A percentile compares a stretch with the other conserved stretches of the same genome.
phyloP scores from a whole-genome alignment of 2,888 invertebrate species.

The Hydrotaea cyrtoneurina region DNA sequence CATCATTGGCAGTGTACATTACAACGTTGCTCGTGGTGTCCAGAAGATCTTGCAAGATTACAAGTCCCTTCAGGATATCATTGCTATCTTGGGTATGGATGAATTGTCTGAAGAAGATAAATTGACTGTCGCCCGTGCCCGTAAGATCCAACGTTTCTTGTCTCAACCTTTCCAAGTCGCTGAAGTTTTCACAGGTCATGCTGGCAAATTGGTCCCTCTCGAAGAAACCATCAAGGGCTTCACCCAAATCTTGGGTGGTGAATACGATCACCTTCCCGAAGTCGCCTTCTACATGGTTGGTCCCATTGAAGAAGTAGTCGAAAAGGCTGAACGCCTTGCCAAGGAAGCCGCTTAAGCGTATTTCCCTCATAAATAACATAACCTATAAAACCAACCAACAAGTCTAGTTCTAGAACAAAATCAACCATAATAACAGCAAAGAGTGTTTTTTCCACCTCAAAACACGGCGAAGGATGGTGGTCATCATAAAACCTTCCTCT shows the following conservation, averaged over 20 bases:
- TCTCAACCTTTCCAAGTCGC: slow-evolving; percentile 96
- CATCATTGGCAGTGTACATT: slow-evolving; percentile 93
- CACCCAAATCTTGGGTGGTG: slow-evolving; percentile 90
- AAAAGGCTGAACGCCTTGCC: slow-evolving; percentile 86
- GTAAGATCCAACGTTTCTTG: slow-evolving; percentile 96
- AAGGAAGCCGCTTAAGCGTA: slow-evolving; percentile 72
- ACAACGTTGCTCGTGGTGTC: slow-evolving; percentile 92
- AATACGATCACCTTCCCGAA: slow-evolving; percentile 95
- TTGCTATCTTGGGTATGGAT: slow-evolving; percentile 96
- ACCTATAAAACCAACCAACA: slow-evolving; percentile 29
- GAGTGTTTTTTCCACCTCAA: not conserved
- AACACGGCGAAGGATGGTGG: slow-evolving; percentile 3
- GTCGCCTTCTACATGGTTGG: slow-evolving; percentile 98
- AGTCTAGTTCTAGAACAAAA: slow-evolving; percentile 34
- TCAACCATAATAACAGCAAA: slow-evolving; percentile 29
- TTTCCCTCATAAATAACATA: not conserved
- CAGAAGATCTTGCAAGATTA: slow-evolving; percentile 94
- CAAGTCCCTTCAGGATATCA: slow-evolving; percentile 91
- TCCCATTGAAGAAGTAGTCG: slow-evolving; percentile 92
- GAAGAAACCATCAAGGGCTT: slow-evolving; percentile 94
- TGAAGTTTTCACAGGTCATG: slow-evolving; percentile 95
- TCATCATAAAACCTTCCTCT: slow-evolving; percentile 30
- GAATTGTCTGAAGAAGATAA: slow-evolving; percentile 97
- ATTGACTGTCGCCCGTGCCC: slow-evolving; percentile 93
- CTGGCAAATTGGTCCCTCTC: slow-evolving; percentile 93